Percentiles rank a stretch among this genome's conserved stretches.
Evolutionary conservation across 2,888 invertebrate species (phyloP).

Genomic region (Scaptodrosophila latifasciaeformis): DNA sequence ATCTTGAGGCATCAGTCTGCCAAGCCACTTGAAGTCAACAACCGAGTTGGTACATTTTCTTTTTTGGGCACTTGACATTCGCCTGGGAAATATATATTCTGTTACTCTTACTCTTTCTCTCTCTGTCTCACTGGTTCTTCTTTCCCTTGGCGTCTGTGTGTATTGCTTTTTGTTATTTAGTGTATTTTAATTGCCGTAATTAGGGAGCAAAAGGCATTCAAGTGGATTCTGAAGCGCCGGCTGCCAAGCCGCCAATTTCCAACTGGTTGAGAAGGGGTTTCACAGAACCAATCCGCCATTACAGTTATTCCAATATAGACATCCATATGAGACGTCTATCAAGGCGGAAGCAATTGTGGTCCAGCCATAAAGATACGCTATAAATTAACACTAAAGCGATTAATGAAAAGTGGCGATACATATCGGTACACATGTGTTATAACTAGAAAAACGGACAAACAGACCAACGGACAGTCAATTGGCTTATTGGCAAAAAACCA

Average conservation of each 20-base stretch:
- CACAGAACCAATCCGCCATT: no score
- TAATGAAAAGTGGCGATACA: constrained; percentile 63
- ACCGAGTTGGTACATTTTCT: no score
- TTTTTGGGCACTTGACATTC: no score
- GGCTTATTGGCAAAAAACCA: constrained; percentile 59
- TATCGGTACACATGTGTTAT: constrained; percentile 52
- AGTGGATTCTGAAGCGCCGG: constrained; percentile 48
- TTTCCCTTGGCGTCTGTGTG: constrained; percentile 45
- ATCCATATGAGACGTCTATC: constrained; percentile 6
- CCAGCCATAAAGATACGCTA: constrained; percentile 54
- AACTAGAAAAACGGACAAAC: constrained; percentile 10
- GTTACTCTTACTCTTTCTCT: no score
- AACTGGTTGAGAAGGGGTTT: no score
- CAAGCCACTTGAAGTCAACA: constrained; percentile 49
- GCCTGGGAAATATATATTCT: no score
- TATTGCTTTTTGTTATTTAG: constrained; percentile 50
- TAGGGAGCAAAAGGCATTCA: constrained; percentile 47
- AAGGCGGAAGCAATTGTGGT: constrained; percentile 60
- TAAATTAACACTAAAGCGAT: constrained; percentile 68
- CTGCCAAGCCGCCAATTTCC: constrained; percentile 13
- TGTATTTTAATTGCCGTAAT: constrained; percentile 69
- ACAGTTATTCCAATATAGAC: constrained; percentile 44
- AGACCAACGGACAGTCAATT: no score
- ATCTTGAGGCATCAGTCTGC: not conserved
- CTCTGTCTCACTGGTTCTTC: no score